Conservation (phyloP, 2,888 invertebrate species). For the Drosophila paramelanica region DNA sequence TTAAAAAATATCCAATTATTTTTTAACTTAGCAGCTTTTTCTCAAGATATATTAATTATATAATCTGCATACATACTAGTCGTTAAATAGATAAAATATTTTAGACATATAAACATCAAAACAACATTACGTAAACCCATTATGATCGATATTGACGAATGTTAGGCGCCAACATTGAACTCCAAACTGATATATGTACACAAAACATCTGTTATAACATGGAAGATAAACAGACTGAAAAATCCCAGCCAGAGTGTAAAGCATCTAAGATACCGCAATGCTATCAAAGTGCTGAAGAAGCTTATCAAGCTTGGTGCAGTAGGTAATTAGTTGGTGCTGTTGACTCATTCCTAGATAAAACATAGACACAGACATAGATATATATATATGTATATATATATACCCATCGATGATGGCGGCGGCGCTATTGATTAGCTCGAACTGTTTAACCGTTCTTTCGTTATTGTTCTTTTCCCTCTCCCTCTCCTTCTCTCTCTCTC, state of each 20-base stretch:
- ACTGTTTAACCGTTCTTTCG: not conserved
- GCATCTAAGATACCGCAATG: constrained; percentile 19
- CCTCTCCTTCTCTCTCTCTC: not conserved
- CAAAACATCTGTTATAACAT: not conserved
- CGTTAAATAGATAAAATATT: too few relatives aligned
- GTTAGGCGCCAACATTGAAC: not conserved
- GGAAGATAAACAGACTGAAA: constrained; percentile 5
- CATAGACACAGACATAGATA: constrained; percentile 7
- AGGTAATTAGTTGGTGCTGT: constrained; percentile 39
- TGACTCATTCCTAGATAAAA: constrained; percentile 39
- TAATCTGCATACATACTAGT: too few relatives aligned
- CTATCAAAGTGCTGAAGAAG: constrained; percentile 1
- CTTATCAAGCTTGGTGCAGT: constrained; percentile 27
- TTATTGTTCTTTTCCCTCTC: not conserved
- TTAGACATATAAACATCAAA: too few relatives aligned
- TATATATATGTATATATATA: not conserved
- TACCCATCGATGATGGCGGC: constrained; percentile 39
- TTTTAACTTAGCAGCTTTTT: too few relatives aligned
- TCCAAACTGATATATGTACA: not conserved
- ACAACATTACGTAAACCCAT: too few relatives aligned
- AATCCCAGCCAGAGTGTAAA: constrained; percentile 11
- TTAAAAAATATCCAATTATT: too few relatives aligned
- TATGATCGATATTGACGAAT: too few relatives aligned
- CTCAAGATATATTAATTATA: too few relatives aligned
- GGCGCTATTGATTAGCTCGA: constrained; percentile 56